Percentiles rank a stretch among this genome's conserved stretches.
Evolutionary conservation across 2,113 vertebrate species (phyloP).

Genomic region (Mixornis gularis): DNA sequence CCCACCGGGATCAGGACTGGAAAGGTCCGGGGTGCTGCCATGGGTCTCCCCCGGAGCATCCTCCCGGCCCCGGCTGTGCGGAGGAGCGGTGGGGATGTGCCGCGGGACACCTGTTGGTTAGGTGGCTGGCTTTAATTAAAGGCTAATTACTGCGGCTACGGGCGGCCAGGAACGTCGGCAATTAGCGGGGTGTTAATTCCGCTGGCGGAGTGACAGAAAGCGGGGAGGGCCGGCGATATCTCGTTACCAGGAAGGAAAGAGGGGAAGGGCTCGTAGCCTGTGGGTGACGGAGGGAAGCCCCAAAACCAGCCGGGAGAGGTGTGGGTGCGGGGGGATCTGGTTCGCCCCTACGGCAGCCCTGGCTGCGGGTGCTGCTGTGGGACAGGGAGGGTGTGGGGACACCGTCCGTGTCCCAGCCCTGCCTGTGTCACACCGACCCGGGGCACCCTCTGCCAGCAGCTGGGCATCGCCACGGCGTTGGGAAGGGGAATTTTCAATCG

Average conservation of each 20-base stretch:
- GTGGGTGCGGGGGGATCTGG: accelerated
- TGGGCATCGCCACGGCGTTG: neutral
- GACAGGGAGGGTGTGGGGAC: neutral
- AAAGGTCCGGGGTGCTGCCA: neutral
- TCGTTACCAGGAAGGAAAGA: neutral
- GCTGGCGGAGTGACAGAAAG: neutral
- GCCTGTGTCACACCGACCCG: neutral
- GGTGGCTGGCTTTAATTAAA: neutral
- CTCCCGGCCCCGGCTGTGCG: neutral
- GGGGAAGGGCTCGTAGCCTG: neutral
- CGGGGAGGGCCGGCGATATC: accelerated
- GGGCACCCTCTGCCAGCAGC: neutral
- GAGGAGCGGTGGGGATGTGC: neutral
- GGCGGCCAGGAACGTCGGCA: neutral
- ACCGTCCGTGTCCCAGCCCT: accelerated
- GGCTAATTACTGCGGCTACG: neutral
- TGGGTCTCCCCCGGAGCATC: neutral
- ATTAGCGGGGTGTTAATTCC: neutral
- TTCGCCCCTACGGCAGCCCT: accelerated
- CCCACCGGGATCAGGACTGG: neutral
- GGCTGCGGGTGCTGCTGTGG: neutral
- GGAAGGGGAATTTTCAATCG: neutral
- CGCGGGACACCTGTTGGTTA: neutral
- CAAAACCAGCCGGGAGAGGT: neutral
- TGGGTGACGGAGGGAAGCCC: neutral